Evolutionary conservation across 2,113 vertebrate genomes (phyloP).

Genomic region (Lates calcarifer): DNA sequence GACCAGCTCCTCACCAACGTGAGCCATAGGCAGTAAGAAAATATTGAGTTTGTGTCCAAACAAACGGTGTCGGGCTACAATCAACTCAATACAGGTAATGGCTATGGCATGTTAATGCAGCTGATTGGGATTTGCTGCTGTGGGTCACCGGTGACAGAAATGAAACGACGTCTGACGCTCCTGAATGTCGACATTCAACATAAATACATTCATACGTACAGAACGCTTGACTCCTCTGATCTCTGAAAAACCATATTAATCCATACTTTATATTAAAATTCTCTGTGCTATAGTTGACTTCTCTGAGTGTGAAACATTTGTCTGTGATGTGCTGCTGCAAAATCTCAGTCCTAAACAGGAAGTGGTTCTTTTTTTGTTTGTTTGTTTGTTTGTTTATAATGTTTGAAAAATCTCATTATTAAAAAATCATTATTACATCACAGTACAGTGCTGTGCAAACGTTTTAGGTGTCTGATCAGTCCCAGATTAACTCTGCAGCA

Average conservation of each 20-base stretch:
- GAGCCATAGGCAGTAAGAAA: neutral
- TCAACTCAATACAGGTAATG: neutral
- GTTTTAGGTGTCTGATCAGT: too few species aligned
- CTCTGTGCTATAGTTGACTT: neutral
- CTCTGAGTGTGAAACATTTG: neutral
- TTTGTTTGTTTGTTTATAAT: neutral
- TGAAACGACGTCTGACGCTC: neutral
- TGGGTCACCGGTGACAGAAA: neutral
- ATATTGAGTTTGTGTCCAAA: conserved; percentile 16
- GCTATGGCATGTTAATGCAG: conserved; percentile 11
- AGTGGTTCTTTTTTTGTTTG: neutral
- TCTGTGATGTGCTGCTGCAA: neutral
- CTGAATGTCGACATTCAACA: too few species aligned
- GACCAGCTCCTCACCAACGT: conserved; percentile 38
- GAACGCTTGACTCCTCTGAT: neutral
- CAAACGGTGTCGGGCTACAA: conserved; percentile 18
- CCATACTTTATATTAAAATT: neutral
- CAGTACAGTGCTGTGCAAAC: neutral
- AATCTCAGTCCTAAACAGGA: neutral
- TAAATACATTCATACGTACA: conserved; percentile 26
- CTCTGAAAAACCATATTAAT: neutral
- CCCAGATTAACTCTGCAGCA: too few species aligned
- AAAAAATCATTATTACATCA: neutral
- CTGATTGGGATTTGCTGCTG: neutral
- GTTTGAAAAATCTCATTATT: too few species aligned